Evolutionary conservation across 2,113 vertebrate genomes (phyloP).

Genomic region (Motacilla alba): DNA sequence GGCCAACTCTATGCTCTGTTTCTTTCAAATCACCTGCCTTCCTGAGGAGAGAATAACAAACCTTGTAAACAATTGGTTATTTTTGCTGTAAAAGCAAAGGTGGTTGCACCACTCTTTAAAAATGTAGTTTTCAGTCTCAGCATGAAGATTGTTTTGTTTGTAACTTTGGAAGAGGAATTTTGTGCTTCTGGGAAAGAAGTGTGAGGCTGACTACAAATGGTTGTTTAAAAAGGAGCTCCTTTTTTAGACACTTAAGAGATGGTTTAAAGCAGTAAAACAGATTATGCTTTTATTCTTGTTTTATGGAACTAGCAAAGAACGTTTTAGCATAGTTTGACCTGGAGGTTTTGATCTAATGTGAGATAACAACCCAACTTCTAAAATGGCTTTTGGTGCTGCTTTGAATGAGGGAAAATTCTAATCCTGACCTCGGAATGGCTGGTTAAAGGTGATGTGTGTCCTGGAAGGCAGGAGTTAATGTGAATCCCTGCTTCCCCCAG

Average conservation of each 20-base stretch:
- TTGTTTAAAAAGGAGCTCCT: slow-evolving; percentile 47
- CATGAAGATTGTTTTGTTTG: neutral
- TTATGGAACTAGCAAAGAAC: slow-evolving; percentile 11
- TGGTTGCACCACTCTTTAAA: neutral
- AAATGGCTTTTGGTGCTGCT: neutral
- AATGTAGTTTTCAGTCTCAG: neutral
- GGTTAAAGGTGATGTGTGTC: neutral
- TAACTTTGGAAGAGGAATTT: slow-evolving; percentile 29
- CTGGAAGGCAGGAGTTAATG: rapidly evolving
- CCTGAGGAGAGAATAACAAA: neutral
- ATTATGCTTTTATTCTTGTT: slow-evolving; percentile 29
- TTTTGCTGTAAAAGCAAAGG: neutral
- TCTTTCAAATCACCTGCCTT: neutral
- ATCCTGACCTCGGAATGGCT: rapidly evolving
- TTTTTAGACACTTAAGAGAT: slow-evolving; percentile 26
- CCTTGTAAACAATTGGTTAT: neutral
- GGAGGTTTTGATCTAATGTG: neutral
- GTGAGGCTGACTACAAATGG: slow-evolving; percentile 18
- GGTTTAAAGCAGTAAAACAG: slow-evolving; percentile 25
- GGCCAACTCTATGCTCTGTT: neutral
- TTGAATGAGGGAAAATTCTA: neutral
- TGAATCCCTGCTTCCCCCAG: neutral
- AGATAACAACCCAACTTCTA: neutral
- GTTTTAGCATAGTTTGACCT: slow-evolving; percentile 25
- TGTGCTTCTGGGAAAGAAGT: slow-evolving; percentile 13